These are phyloP conservation scores for Chorisops tibialis DNA, from an alignment of 2,888 invertebrate genomes.

Conservation along the genomic window DNA sequence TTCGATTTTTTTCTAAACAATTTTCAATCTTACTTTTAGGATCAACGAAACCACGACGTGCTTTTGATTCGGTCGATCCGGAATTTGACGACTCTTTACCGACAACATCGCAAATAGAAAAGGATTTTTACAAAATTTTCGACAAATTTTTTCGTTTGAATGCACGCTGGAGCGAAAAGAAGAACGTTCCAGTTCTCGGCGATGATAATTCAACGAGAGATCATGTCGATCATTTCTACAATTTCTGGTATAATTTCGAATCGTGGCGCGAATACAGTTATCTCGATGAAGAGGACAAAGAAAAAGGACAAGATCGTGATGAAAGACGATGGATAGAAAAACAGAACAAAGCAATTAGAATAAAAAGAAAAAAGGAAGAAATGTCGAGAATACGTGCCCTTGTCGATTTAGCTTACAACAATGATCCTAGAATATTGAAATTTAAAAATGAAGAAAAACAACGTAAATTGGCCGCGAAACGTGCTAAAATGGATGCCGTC, in stretches of 20 bases:
- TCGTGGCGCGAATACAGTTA: constrained; percentile 99
- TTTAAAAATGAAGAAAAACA: constrained; percentile 95
- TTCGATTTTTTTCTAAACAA: not conserved
- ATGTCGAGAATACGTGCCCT: constrained; percentile 84
- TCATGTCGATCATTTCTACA: constrained; percentile 91
- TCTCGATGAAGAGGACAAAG: constrained; percentile 97
- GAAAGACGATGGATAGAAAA: constrained; percentile 98
- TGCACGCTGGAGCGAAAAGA: constrained; percentile 87
- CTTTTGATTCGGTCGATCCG: constrained; percentile 97
- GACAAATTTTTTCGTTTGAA: constrained; percentile 71
- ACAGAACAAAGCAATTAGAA: constrained; percentile 89
- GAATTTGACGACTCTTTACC: constrained; percentile 88
- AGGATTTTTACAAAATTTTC: constrained; percentile 72
- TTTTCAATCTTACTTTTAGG: constrained; percentile 56
- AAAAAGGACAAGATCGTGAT: constrained; percentile 93
- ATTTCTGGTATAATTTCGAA: constrained; percentile 97
- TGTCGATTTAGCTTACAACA: constrained; percentile 90
- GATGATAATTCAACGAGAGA: constrained; percentile 72
- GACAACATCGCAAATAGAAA: constrained; percentile 68
- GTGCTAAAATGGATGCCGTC: constrained; percentile 80
- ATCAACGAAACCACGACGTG: constrained; percentile 73
- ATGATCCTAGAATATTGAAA: constrained; percentile 88
- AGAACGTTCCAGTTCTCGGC: constrained; percentile 77
- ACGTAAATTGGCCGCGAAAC: constrained; percentile 81
- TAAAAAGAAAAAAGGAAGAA: constrained; percentile 95